Conservation (phyloP, 2,113 vertebrate species). For the Paedocypris sp. region DNA sequence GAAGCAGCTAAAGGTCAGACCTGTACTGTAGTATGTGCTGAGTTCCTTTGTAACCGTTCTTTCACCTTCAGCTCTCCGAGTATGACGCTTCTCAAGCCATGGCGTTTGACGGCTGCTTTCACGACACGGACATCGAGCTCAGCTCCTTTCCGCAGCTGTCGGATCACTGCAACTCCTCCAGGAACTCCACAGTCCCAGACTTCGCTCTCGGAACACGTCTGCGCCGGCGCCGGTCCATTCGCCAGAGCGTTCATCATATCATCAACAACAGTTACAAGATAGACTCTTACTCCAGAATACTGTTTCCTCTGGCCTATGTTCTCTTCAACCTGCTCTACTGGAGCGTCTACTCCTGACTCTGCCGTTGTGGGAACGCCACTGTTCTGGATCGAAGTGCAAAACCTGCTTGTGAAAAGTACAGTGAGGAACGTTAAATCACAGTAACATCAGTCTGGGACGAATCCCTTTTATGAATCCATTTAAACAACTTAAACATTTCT, state of each 20-base stretch:
- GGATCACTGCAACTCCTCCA: conserved; percentile 33
- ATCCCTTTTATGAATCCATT: no score
- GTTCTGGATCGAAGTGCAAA: no score
- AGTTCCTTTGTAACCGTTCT: neutral
- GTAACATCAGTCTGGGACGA: no score
- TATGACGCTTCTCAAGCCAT: conserved; percentile 75
- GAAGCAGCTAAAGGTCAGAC: conserved; percentile 46
- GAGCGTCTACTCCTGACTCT: conserved; percentile 79
- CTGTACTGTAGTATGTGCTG: neutral
- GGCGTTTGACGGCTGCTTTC: conserved; percentile 83
- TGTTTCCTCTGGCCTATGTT: conserved; percentile 80
- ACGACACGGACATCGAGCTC: conserved; percentile 66
- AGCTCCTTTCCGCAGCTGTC: conserved; percentile 45
- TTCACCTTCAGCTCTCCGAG: conserved; percentile 62
- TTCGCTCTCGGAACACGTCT: conserved; percentile 47
- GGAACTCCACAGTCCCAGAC: conserved; percentile 26
- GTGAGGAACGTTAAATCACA: no score
- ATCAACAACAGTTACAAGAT: conserved; percentile 82
- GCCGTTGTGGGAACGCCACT: no score
- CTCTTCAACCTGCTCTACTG: conserved; percentile 88
- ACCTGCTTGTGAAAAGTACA: no score
- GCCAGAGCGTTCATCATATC: conserved; percentile 68
- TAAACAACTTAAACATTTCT: no score
- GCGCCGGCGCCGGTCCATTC: conserved; percentile 63
- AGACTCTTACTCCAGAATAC: conserved; percentile 80